Evolutionary conservation across 2,113 vertebrate genomes (phyloP), one percentile per base, ranked within the genome.

Genomic region (Forbesichthys papilliferus): DNA sequence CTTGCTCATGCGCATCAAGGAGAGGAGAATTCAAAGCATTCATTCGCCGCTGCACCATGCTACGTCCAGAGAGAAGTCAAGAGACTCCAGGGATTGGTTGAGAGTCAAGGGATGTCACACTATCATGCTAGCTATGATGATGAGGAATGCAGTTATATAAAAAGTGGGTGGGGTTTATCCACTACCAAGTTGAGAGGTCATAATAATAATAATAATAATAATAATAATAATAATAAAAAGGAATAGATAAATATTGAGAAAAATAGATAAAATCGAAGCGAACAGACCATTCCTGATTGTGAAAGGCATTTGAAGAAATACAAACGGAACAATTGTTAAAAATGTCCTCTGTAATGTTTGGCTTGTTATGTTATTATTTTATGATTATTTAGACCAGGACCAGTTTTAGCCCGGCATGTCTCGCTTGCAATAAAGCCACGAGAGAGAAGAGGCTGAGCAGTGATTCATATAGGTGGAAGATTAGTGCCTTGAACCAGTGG

Each of bases 51-150:
- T 66, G 55, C 79, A 80, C 67, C 94, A 92, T 92, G 94, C 94
- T 88, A 86, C 66, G 85, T 90, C 87, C 89, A 80, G 80, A 80
- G 80, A 69, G 68, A 85, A 72, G 80, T 61, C 46, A 69, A 68
- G 74, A 75, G 79, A 84, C 57, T 58, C 68, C 69, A 79, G 82
- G 55, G 27, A 72, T 66, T 77, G 73, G 59, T 69, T 77, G 77
- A 89, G 73, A 86, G 80, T 86, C 77, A 86, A 88, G 88, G 66
- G 78, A 79, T 78, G 84, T 84, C 20, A 73, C 18, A 81, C 68
- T 80, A 86, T 81, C 88, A 92, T 93, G 94, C 93, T 92, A 87
- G 86, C 86, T 85, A 68, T 67, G 67, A 82, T 71, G 80, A 83
- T 53, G 59, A 79, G 76, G 71, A 74, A 74, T 73, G 76, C 48